A percentile compares a stretch with the other conserved stretches of the same genome.
Conservation (phyloP, 2,888 invertebrate genomes). For the Amphimallon solstitiale region DNA sequence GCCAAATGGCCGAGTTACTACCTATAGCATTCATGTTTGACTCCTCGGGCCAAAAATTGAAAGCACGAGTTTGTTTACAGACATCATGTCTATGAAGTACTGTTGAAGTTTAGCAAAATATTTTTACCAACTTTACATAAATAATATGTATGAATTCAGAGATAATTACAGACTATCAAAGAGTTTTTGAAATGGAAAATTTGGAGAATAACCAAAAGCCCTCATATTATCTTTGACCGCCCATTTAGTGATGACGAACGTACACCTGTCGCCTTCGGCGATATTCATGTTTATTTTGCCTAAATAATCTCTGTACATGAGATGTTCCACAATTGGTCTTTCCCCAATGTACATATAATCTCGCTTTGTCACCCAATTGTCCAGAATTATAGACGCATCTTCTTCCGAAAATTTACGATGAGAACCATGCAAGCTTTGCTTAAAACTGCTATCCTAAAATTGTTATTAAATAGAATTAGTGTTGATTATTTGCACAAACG, state of each 20-base stretch:
- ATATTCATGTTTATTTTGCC: constrained; percentile 64
- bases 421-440: constrained; percentile 42
- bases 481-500: not conserved
- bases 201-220: constrained; percentile 77
- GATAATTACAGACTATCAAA: constrained; percentile 77
- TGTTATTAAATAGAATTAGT: not conserved
- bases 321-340: constrained; percentile 72
- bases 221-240: constrained; percentile 73
- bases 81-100: too few relatives aligned
- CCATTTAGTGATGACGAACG: constrained; percentile 79
- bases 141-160: too few relatives aligned
- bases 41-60: too few relatives aligned
- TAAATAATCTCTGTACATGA: constrained; percentile 77
- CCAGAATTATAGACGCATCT: constrained; percentile 60
- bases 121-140: too few relatives aligned
- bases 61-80: too few relatives aligned
- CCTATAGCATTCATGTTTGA: too few relatives aligned
- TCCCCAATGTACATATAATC: constrained; percentile 76
- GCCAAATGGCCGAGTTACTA: too few relatives aligned
- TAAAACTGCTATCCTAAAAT: constrained; percentile 35
- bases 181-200: constrained; percentile 68
- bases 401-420: constrained; percentile 39
- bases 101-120: too few relatives aligned
- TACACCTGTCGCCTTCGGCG: constrained; percentile 73
- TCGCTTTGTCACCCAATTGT: constrained; percentile 62